Evolutionary conservation across 2,113 vertebrate species (phyloP), one percentile per base, ranked within the genome.

Genomic region (Pseudonaja textilis): DNA sequence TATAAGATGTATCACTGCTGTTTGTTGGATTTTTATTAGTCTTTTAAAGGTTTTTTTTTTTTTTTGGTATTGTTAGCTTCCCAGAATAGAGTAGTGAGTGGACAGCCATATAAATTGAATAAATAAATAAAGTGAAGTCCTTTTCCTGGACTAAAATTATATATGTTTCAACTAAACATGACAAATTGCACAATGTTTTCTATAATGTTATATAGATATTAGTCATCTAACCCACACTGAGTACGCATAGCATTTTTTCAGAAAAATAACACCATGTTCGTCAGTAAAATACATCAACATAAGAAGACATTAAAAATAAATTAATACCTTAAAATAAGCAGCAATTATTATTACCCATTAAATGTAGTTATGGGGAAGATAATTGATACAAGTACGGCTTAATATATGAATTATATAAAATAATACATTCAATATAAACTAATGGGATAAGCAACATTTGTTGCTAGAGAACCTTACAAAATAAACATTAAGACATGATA

Each of bases 81-180:
- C 69, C 0, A 39, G 18, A 39, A 39, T 20, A 20, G 34, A 34
- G 16, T 81, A 6, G n/a, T 81, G 69, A 81, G 69, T 8, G 18
- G 69, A 39, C 18, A 81, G n/a, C 16, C 69, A 81, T 81, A 39
- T 39, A 20, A 81, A 39, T 81, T 81, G 69, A 81, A 81, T 39
- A 74, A 39, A 69, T 34, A 69, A 64, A 74, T n/a, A 74, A 74
- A 74, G 16, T 1, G 0, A 14, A 20, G 69, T 81, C 69, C n/a
- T 39, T 81, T 39, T 18, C 34, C 34, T 39, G 14, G 14, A 74
- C 6, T 74, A 74, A 74, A 74, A 39, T 34, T 34, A 74, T 16
- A 57, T 3, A 3, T 89, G 20, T 86, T 94, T 92, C 61, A 94
- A 91, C 92, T 54, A 1, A 94, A 91, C 61, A 6, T 42, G 39